These are phyloP conservation scores for Heteractis magnifica DNA, from an alignment of 92 coral and sea anemone genomes.

Conservation along the genomic window DNA sequence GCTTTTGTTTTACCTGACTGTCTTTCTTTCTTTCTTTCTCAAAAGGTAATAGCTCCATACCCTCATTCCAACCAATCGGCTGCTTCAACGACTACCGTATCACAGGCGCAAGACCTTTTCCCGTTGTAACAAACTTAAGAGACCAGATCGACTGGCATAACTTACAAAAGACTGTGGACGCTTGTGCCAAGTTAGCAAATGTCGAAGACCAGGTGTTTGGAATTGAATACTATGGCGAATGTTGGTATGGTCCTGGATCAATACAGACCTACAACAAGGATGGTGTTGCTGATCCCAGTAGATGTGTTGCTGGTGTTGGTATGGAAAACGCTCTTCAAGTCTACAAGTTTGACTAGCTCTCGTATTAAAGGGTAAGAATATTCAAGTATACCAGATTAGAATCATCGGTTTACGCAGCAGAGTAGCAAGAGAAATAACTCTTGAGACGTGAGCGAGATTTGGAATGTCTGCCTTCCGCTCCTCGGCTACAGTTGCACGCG, in stretches of 20 bases:
- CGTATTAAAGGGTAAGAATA: neutral
- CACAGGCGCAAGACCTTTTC: constrained; percentile 5
- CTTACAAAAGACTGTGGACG: constrained; percentile 56
- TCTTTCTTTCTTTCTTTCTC: neutral
- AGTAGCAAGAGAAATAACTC: too few species aligned
- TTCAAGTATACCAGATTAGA: neutral
- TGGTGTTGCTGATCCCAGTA: constrained; percentile 6
- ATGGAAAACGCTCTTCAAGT: constrained; percentile 18
- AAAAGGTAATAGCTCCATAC: neutral
- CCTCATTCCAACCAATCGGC: neutral
- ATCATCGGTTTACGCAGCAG: too few species aligned
- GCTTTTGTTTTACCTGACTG: too few species aligned
- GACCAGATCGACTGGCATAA: constrained; percentile 67
- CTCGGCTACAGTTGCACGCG: too few species aligned
- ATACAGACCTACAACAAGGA: neutral
- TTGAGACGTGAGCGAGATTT: too few species aligned
- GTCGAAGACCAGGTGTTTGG: constrained; percentile 5
- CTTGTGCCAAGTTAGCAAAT: constrained; percentile 59
- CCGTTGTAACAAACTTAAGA: constrained; percentile 44
- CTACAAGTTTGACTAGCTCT: neutral
- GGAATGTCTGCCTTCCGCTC: too few species aligned
- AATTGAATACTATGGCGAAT: constrained; percentile 29
- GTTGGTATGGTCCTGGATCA: constrained; percentile 11
- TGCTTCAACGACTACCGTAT: constrained; percentile 5
- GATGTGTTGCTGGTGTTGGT: constrained; percentile 10